Evolutionary conservation across 2,797 vertebrate species (phyloP).

Genomic region (Tapera naevia): DNA sequence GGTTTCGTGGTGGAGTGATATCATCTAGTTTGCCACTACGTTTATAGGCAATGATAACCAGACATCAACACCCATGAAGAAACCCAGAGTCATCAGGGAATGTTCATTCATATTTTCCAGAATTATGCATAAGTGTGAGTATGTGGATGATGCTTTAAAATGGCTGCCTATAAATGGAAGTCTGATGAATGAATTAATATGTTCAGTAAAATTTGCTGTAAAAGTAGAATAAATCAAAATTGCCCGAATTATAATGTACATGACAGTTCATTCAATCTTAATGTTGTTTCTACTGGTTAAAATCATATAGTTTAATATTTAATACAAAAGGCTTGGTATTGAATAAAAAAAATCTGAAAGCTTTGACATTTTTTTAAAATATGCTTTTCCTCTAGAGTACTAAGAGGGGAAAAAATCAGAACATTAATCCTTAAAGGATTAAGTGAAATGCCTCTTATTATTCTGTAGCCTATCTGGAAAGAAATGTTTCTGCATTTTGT

Average conservation of each 20-base stretch:
- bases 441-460: not conserved
- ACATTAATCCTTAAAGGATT: not conserved
- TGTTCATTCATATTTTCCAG: conserved; percentile 31
- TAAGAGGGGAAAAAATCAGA: not conserved
- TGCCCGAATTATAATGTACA: not conserved
- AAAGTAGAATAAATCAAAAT: not conserved
- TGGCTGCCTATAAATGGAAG: not conserved
- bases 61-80: conserved; percentile 23
- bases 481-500: not conserved
- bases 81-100: conserved; percentile 29
- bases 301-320: not conserved
- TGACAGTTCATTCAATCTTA: not conserved
- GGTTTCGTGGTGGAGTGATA: conserved; percentile 49
- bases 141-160: not conserved
- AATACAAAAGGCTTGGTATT: not conserved
- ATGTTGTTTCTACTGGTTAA: not conserved
- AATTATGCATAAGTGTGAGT: not conserved
- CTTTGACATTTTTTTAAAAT: not conserved
- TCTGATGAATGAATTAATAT: not conserved
- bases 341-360: not conserved
- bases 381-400: not conserved
- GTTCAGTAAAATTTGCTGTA: not conserved
- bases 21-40: conserved; percentile 31
- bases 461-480: not conserved
- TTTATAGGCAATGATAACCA: conserved; percentile 43